Percentiles rank a stretch among this genome's conserved stretches.
Conservation (phyloP, 2,888 invertebrate genomes). For the Hetaerina titia region DNA sequence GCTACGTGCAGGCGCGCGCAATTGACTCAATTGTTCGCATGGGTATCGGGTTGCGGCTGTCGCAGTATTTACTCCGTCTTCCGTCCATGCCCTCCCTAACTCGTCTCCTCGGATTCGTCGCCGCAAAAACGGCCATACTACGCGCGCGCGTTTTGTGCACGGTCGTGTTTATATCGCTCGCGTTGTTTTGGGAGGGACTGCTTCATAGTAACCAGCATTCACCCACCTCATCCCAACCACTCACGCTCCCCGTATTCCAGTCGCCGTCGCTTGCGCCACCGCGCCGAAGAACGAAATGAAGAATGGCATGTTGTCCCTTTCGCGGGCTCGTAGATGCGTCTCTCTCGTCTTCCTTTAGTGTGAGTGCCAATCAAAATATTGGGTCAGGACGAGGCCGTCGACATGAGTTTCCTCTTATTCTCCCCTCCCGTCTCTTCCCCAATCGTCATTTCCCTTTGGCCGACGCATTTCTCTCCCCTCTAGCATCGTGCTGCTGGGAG, state of each 20-base stretch:
- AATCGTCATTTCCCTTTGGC: background rate
- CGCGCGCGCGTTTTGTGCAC: background rate
- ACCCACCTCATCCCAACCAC: too few relatives aligned
- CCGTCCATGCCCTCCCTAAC: background rate
- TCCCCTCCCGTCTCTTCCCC: background rate
- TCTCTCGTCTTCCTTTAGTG: background rate
- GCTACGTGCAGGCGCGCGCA: background rate
- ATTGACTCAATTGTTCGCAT: constrained; percentile 40
- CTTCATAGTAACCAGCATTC: too few relatives aligned
- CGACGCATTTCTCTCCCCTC: background rate
- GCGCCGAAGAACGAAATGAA: background rate
- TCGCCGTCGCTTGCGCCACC: background rate
- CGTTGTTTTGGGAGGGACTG: too few relatives aligned
- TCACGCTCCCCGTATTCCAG: too few relatives aligned
- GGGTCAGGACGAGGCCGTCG: constrained; percentile 41
- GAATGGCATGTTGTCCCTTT: constrained; percentile 6
- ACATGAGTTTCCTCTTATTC: background rate
- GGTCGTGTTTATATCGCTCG: background rate
- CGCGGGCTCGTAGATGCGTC: background rate
- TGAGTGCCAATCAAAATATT: constrained; percentile 56
- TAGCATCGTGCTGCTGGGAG: background rate
- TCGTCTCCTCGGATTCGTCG: background rate
- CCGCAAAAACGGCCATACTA: background rate
- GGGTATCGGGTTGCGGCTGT: constrained; percentile 32
- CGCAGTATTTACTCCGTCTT: background rate